A percentile compares a stretch with the other conserved stretches of the same genome.
Evolutionary conservation across 64 coral and sea anemone genomes (phyloP).

Genomic region (Trachythela sp.): DNA sequence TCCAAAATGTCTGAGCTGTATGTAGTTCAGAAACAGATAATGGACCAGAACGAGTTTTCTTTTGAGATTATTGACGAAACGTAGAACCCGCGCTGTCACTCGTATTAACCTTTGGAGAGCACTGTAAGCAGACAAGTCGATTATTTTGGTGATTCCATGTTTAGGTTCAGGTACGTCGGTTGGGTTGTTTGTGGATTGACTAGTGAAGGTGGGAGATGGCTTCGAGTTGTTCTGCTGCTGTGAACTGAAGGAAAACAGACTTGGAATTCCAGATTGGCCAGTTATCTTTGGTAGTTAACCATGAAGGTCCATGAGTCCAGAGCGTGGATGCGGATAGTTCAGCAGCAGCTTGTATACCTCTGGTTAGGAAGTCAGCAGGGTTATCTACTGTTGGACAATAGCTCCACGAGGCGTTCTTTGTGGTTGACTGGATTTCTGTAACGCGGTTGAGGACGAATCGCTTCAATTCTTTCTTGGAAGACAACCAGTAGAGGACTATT

Average conservation of each 20-base stretch:
- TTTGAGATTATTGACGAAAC: neutral
- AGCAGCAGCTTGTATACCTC: neutral
- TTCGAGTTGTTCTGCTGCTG: neutral
- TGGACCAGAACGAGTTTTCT: neutral
- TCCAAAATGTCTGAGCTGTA: neutral
- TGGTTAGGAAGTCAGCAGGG: neutral
- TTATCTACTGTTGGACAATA: neutral
- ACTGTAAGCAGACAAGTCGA: neutral
- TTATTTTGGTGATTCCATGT: neutral
- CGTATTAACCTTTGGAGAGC: neutral
- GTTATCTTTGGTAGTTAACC: neutral
- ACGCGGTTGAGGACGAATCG: neutral
- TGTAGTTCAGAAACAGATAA: neutral
- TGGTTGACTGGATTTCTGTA: neutral
- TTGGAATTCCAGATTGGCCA: neutral
- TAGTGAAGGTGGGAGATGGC: neutral
- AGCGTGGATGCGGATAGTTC: neutral
- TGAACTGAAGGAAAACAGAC: neutral
- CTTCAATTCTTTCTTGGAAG: neutral
- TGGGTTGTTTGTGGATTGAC: too few species aligned
- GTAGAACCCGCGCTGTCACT: neutral
- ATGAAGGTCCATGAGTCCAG: neutral
- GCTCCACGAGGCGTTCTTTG: neutral
- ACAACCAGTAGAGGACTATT: neutral
- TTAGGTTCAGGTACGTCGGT: neutral